Base-by-base conservation (phyloP, 2,888 invertebrate genomes). In the Aphidius colemani region DNA sequence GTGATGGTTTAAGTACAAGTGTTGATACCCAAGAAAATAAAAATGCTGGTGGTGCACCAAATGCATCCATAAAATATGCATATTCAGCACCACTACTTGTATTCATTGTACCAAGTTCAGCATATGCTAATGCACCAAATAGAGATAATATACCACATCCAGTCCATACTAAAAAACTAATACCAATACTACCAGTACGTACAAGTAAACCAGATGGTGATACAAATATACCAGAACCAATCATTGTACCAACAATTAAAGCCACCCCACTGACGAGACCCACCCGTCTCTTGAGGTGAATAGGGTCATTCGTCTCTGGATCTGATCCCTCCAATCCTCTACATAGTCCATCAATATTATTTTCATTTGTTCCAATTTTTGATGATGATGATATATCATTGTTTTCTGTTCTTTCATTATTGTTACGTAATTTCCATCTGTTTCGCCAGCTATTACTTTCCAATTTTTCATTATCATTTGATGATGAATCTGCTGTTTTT, bases 211-310 rank as follows among this genome's bases (percentile, higher is more conserved):
- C 95, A 85, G 95, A 94, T 83, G 97, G 96, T 85, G 96, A 96
- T 85, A 97, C 95, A 88, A 98, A 98, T 84, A 98, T 96, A 88
- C 97, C 97, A 84, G 96, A 97, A 82, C 96, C 96, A 82, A 97
- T 96, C 96, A 96, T 97, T 74, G 96, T 96, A 80, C 96, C 96
- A 78, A 96, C 96, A 87, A 96, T 97, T 91, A 97, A 90, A 90
- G 96, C 95, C 89, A 95, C 94, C 90, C 96, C 96, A 91, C 95
- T 95, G 91, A 96, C 87, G 90, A 96, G 94, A 90, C 96, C 96
- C 90, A 97, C 93, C 92, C 94, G 93, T 92, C 95, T 95, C 94
- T 95, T 91, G 94, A 95, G 94, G 94, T 95, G 93, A 95, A 96
- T 89, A 95, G 93, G 86, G 94, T 95, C 92, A 91, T 94, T 90